Evolutionary conservation across 2,113 vertebrate species (phyloP), one percentile per base, ranked within the genome.

Genomic region (Furnarius figulus): DNA sequence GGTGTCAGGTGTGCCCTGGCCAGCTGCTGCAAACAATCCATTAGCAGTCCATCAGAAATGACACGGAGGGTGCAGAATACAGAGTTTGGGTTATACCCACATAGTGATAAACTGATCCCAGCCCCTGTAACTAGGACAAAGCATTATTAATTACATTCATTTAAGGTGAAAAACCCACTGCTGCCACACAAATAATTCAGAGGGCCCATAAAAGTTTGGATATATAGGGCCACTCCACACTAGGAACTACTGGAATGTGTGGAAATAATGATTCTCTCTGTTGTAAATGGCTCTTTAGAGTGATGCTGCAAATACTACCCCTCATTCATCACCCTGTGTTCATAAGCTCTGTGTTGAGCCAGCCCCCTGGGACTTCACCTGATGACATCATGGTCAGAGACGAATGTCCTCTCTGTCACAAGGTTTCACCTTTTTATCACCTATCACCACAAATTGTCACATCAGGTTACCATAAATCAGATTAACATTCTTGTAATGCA

Each of bases 341-440:
- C 65, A 27, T 20, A 12, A 14, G 47, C 42, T 65, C 72, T 52
- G 31, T 1, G 13, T 28, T 3, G 2, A 72, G 67, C 13, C 8
- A 4, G 15, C 8, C n/a, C 18, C 35, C 28, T 33, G 55, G 52
- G 72, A 40, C 20, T 90, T 50, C 55, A 40, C 1, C 0, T 0
- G 0, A 79, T 86, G 55, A 6, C 25, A 68, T 23, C 49, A 10
- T 0, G 0, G 65, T 13, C 85, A 66, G 53, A 87, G 62, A 94
- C 1, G 0, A 89, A 89, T 4, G 2, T 68, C 46, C 37, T 77
- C 67, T 59, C 84, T 22, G 40, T 76, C 2, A 0, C 49, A 72
- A 76, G 71, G 66, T 89, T 87, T 95, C 66, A 61, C 68, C 89
- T 85, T 85, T 72, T 65, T 94, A 71, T 79, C 89, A 87, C 89